Base-by-base conservation (phyloP, 2,797 vertebrate species). In the Amblyopsis hoosieri region DNA sequence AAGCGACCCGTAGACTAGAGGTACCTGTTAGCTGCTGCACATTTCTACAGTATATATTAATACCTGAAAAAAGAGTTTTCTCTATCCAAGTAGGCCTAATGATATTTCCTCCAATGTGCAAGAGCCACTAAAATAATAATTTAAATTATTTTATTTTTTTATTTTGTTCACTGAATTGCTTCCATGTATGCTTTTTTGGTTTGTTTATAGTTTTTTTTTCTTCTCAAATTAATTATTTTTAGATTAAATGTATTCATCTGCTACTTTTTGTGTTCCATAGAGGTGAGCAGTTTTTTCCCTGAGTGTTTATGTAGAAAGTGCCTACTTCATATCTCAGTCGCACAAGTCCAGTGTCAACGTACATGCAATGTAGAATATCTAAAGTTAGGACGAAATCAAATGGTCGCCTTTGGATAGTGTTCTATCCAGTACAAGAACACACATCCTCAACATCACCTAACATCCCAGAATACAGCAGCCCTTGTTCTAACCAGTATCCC, bases 241-340 rank as follows among this genome's bases (percentile, higher is more conserved):
- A 71, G 50, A 49, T 69, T 56, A 47, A 66, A 52, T 69, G 66
- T 62, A 60, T 71, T 65, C 54, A 64, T 54, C 59, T 58, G 53
- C 42, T 51, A 45, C 64, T 62, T 62, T 68, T 60, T 76, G 52
- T 75, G 68, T 84, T 72, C 45, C 68, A 73, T 69, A 81, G 81
- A 87, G 82, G 76, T 79, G 81, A 82, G 84, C 77, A 80, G 65
- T 88, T 80, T 66, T 72, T 88, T 88, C 84, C 89, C 91, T 87
- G 84, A 91, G 94, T 91, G 90, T 92, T 72, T 85, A 92, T 90
- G 93, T 94, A 90, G 93, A 94, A 95, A 93, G 93, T 93, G 94
- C 94, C 92, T 90, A 91, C 91, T 92, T 42, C 91, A 89, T 92
- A 91, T 92, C 88, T 85, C 75, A 81, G 89, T 92, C 91, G 76